Conservation (phyloP, 1,140 invertebrate genomes). For the Cydia amplana region DNA sequence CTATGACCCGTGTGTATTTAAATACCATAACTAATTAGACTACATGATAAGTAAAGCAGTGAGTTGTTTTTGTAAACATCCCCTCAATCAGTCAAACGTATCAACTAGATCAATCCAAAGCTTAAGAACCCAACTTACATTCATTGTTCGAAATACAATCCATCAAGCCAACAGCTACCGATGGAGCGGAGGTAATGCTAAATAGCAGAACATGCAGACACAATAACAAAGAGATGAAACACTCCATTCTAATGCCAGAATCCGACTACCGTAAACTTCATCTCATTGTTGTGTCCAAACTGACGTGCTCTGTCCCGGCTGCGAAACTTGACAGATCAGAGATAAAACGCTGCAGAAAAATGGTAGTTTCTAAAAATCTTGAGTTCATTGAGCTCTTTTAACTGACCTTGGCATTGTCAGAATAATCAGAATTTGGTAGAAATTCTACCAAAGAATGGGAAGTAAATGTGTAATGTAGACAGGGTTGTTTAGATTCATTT, state of each 20-base stretch:
- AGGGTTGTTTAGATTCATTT: no score
- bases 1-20: not conserved
- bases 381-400: not conserved
- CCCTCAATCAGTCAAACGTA: not conserved
- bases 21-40: not conserved
- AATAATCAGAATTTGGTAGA: not conserved
- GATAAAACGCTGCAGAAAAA: not conserved
- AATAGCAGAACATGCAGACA: slow-evolving; percentile 37
- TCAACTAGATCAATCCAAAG: slow-evolving; percentile 11
- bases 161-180: slow-evolving; percentile 44
- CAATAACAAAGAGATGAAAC: slow-evolving; percentile 23
- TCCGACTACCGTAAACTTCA: not conserved
- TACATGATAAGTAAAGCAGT: not conserved
- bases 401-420: not conserved
- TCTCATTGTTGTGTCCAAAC: slow-evolving; percentile 3
- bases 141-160: slow-evolving; percentile 35
- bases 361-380: not conserved
- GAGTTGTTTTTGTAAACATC: slow-evolving; percentile 2
- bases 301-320: not conserved
- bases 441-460: not conserved
- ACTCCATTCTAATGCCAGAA: not conserved
- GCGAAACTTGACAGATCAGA: slow-evolving; percentile 4
- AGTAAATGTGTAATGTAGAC: not conserved
- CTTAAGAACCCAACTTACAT: not conserved
- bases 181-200: slow-evolving; percentile 47